Conservation (phyloP, 2,888 invertebrate species). For the Adela reaumurella region DNA sequence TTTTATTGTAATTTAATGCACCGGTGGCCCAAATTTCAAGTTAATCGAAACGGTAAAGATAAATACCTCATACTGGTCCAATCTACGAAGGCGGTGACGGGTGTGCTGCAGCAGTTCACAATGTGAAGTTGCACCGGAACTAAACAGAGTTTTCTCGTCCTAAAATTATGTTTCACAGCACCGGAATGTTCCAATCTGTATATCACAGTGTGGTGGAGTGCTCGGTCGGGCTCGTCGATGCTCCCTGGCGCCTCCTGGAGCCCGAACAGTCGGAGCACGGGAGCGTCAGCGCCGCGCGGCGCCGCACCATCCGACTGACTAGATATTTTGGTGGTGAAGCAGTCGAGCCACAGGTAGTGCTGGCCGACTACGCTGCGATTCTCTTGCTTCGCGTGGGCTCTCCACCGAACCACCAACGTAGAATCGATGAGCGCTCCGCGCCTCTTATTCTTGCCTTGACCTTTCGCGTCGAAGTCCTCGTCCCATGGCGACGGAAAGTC, state of each 20-base stretch:
- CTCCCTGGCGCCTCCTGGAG: conserved; percentile 24
- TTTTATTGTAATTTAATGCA: too few relatives aligned
- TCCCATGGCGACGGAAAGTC: conserved; percentile 26
- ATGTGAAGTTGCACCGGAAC: conserved; percentile 65
- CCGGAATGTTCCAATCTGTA: conserved; percentile 58
- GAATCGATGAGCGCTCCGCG: conserved; percentile 35
- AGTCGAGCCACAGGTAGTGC: conserved; percentile 62
- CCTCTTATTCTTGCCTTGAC: conserved; percentile 15
- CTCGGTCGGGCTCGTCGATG: conserved; percentile 23
- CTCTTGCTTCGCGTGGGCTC: conserved; percentile 44
- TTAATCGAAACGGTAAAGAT: too few relatives aligned
- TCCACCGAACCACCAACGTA: conserved; percentile 52
- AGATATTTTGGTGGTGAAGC: conserved; percentile 52
- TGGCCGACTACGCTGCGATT: conserved; percentile 63
- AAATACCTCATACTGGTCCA: conserved; percentile 58
- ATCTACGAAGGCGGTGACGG: conserved; percentile 59
- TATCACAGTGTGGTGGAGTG: conserved; percentile 49
- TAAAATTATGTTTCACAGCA: conserved; percentile 61
- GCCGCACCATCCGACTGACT: conserved; percentile 29
- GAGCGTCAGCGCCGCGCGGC: conserved; percentile 23
- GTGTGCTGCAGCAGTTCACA: conserved; percentile 62
- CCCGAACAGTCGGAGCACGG: conserved; percentile 34
- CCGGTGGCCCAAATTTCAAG: too few relatives aligned
- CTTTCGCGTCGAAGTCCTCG: conserved; percentile 20
- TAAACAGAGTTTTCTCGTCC: conserved; percentile 56